Conservation (phyloP, 2,888 invertebrate genomes). For the Synanthedon myopaeformis region DNA sequence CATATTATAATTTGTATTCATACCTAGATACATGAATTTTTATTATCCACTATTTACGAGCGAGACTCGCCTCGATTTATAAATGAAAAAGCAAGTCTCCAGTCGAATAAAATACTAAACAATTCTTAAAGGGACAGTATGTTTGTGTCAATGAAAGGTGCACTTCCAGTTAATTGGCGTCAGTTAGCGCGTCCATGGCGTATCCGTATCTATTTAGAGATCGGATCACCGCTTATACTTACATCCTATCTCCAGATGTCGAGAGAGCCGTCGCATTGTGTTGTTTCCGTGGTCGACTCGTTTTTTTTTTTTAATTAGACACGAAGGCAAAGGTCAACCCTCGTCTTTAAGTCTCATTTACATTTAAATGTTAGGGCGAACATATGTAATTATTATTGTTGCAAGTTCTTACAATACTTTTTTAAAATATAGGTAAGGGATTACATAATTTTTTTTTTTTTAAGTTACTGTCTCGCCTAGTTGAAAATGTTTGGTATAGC, state of each 20-base stretch:
- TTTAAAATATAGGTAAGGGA: not conserved
- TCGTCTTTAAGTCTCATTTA: not conserved
- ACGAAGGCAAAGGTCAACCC: not conserved
- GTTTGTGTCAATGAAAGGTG: constrained; percentile 21
- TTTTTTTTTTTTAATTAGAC: constrained; percentile 5
- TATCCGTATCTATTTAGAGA: constrained; percentile 28
- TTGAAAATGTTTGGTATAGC: too few species aligned
- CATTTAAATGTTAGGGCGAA: not conserved
- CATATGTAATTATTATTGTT: not conserved
- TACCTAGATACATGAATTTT: too few species aligned
- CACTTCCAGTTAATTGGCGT: constrained; percentile 30
- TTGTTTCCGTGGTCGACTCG: constrained; percentile 25
- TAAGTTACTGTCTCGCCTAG: too few species aligned
- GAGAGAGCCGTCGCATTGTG: constrained; percentile 19
- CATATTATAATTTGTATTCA: too few species aligned
- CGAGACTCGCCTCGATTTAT: too few species aligned
- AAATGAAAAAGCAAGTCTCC: too few species aligned
- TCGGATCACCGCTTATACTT: constrained; percentile 20
- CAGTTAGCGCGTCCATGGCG: constrained; percentile 36
- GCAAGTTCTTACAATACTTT: not conserved
- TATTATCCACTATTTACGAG: too few species aligned
- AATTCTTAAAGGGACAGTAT: too few species aligned
- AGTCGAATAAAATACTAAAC: too few species aligned
- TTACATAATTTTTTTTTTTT: too few species aligned
- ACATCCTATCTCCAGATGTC: constrained; percentile 18